Base-by-base conservation (phyloP, 2,888 invertebrate genomes). In the Drosophila kokeensis region DNA sequence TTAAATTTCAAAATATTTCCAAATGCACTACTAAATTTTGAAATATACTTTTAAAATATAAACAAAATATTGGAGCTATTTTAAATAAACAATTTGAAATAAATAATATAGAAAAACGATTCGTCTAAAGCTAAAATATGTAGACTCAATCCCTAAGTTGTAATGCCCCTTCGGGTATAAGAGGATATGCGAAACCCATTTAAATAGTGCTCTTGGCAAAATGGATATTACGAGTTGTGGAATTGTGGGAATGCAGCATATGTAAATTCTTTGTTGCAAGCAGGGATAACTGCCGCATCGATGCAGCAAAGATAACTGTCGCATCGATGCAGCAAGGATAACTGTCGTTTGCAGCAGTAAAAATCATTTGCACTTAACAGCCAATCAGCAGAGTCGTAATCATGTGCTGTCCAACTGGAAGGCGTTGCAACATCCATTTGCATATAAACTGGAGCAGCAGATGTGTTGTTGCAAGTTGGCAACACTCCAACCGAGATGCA, bases 351-450 rank as follows among this genome's bases (percentile, higher is more conserved):
- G 27, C 45, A 68, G 74, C 70, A 63, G 42, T 66, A 54, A 71
- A 60, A 69, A 55, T 76, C 80, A 70, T 80, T 75, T 76, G 32
- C 72, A 79, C 74, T 87, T 82, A 83, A 75, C 87, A 83, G 87
- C 63, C 83, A 82, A 82, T 78, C 54, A 66, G 69, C 52, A 45
- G 50, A 61, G 30, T 73, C 52, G 54, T 59, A 60, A 73, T 73
- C 60, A 61, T 67, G 58, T 61, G 76, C 40, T 61, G 71, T 36
- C 61, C 58, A 59, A 59, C 49, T 57, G 52, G 30, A n/a, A 42
- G 45, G 57, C 38, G 61, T 52, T 65, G 55, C 42, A 60, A n/a
- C 54, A 48, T 42, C 27, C 48, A 61, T 63, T 65, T 76, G 62
- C 72, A 76, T 59, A 40, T 58, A 13, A 49, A 50, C 48, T 27